Evolutionary conservation across 2,888 invertebrate genomes (phyloP).

Genomic region (Pachliopta kotzebuea): DNA sequence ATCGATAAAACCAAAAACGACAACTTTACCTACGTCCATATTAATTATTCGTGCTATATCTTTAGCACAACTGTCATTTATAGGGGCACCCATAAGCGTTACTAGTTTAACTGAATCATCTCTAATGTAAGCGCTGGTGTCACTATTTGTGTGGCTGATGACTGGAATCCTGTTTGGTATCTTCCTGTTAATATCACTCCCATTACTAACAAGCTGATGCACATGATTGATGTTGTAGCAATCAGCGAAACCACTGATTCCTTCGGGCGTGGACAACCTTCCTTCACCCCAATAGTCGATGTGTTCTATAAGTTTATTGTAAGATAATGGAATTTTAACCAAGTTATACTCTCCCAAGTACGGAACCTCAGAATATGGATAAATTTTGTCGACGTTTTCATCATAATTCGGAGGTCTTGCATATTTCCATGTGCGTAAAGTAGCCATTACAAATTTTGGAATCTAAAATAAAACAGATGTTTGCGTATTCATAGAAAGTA

Average conservation of each 20-base stretch:
- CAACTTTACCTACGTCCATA: slow-evolving; percentile 40
- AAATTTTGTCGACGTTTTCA: slow-evolving; percentile 41
- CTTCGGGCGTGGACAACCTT: slow-evolving; percentile 33
- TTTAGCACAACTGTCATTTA: slow-evolving; percentile 46
- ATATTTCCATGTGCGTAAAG: slow-evolving; percentile 21
- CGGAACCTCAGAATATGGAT: slow-evolving; percentile 51
- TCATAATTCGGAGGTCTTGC: slow-evolving; percentile 43
- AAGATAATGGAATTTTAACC: slow-evolving; percentile 40
- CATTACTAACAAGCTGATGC: slow-evolving; percentile 47
- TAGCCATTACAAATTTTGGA: neutral
- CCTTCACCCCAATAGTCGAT: slow-evolving; percentile 58
- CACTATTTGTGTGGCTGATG: slow-evolving; percentile 41
- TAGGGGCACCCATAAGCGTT: slow-evolving; percentile 49
- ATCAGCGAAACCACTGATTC: slow-evolving; percentile 42
- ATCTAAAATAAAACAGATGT: neutral
- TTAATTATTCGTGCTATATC: slow-evolving; percentile 50
- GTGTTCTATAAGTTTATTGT: slow-evolving; percentile 38
- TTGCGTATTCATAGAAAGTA: no score
- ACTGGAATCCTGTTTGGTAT: slow-evolving; percentile 54
- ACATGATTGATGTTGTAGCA: slow-evolving; percentile 51
- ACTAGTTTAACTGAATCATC: slow-evolving; percentile 43
- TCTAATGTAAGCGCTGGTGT: slow-evolving; percentile 47
- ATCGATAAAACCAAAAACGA: slow-evolving; percentile 43
- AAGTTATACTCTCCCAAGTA: slow-evolving; percentile 47
- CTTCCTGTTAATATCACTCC: slow-evolving; percentile 42